Conservation (phyloP, 2,888 invertebrate genomes). For the Agapostemon virescens region DNA sequence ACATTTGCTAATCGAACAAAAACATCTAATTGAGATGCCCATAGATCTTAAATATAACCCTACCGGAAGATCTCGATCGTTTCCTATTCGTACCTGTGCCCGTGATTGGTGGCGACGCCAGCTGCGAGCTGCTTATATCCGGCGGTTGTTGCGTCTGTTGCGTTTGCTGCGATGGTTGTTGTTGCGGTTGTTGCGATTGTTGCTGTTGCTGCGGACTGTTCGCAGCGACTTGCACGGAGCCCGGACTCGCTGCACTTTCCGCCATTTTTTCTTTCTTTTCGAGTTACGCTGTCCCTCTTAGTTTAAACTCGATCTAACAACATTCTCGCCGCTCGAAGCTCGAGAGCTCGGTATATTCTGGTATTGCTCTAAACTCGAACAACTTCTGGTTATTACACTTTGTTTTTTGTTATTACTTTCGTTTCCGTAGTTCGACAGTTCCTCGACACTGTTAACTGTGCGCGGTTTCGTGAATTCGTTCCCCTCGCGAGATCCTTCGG, state of each 20-base stretch:
- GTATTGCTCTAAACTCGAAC: slow-evolving; percentile 22
- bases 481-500: not conserved
- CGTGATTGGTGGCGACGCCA: slow-evolving; percentile 78
- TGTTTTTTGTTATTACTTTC: not conserved
- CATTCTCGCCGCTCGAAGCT: slow-evolving; percentile 36
- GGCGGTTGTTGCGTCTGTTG: slow-evolving; percentile 75
- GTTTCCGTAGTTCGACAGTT: not conserved
- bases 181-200: slow-evolving; percentile 61
- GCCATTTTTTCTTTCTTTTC: slow-evolving; percentile 70
- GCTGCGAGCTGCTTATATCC: slow-evolving; percentile 79
- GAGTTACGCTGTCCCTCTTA: not conserved
- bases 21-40: slow-evolving; percentile 33
- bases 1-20: slow-evolving; percentile 27
- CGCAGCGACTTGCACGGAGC: slow-evolving; percentile 70
- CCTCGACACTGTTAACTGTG: not conserved
- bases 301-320: not conserved
- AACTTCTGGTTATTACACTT: not conserved
- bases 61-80: slow-evolving; percentile 59
- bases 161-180: slow-evolving; percentile 61
- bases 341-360: not conserved
- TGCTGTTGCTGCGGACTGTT: slow-evolving; percentile 77
- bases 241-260: slow-evolving; percentile 77
- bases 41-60: slow-evolving; percentile 55
- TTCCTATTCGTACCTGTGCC: slow-evolving; percentile 78
- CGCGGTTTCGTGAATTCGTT: not conserved